Evolutionary conservation across 2,888 invertebrate genomes (phyloP), one percentile per base, ranked within the genome.

Genomic region (Drosophila testacea): DNA sequence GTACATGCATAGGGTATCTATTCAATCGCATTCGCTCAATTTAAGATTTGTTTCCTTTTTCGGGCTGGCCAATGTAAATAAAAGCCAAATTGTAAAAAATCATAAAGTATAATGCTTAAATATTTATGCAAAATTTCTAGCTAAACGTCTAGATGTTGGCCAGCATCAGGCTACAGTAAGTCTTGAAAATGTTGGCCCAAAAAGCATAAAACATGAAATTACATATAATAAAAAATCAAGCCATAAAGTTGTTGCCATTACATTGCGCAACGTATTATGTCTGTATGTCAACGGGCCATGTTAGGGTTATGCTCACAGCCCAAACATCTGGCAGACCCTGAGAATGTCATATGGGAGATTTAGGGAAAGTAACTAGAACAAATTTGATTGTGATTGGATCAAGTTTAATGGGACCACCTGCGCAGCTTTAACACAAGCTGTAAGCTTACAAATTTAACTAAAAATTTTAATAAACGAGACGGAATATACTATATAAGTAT

Each of bases 201-300:
- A 67, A 51, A 75, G 60, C 80, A 85, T 85, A 88, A 83, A 83
- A 83, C 77, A 75, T 85, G 44, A 88, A 77, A 88, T 88, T 79
- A 73, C 88, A 79, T 87, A 83, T 65, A 78, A 86, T 86, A 83
- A 76, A 75, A 86, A 79, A 79, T 71, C 78, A 73, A 88, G 86
- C 68, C 86, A 85, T 88, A 88, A 88, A 88, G 77, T 75, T 81
- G 54, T 60, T 82, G 66, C 44, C 63, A 68, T 76, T 73, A 70
- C 61, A 69, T 48, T 50, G 34, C 54, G 66, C 66, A 56, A 66
- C 73, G 32, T 46, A 48, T 67, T 62, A 10, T 51, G 41, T 77
- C 44, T 51, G 13, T 66, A 55, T 76, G 60, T 60, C 39, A 34
- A 50, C 32, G 50, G 61, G 9, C 13, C 22, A 47, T 41, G 30